A percentile compares a stretch with the other conserved stretches of the same genome.
phyloP scores from a whole-genome alignment of 2,888 invertebrate genomes.

The Andricus quercusramuli region DNA sequence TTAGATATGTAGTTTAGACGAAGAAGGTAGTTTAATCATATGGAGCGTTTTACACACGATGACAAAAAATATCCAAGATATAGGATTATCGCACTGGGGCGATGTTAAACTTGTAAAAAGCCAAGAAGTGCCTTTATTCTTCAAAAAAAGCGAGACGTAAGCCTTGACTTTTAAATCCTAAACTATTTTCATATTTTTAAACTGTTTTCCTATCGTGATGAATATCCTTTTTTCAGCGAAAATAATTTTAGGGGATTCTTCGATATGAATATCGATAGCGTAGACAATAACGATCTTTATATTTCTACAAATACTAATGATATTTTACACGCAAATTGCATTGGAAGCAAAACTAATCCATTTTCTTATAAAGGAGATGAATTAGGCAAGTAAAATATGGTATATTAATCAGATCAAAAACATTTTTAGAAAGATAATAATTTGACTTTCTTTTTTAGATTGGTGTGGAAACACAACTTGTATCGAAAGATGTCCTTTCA shows the following conservation, averaged over 20 bases:
- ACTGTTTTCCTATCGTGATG: constrained; percentile 34
- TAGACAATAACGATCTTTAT: constrained; percentile 78
- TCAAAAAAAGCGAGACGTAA: constrained; percentile 50
- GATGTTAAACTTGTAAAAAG: constrained; percentile 78
- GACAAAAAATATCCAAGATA: constrained; percentile 66
- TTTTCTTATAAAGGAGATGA: constrained; percentile 65
- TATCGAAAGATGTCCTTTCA: constrained; percentile 79
- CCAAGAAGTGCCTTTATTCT: constrained; percentile 72
- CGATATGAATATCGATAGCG: constrained; percentile 77
- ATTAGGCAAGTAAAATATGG: constrained; percentile 59
- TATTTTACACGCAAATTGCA: constrained; percentile 76
- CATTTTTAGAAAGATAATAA: constrained; percentile 8
- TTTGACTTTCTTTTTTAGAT: constrained; percentile 58
- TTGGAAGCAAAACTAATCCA: constrained; percentile 70
- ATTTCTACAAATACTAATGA: constrained; percentile 79
- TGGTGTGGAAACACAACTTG: constrained; percentile 76
- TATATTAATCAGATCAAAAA: constrained; percentile 2
- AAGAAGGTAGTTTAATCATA: constrained; percentile 78
- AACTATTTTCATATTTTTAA: constrained; percentile 16
- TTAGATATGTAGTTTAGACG: constrained; percentile 80
- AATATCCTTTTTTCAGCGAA: constrained; percentile 55
- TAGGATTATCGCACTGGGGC: constrained; percentile 77
- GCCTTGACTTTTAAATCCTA: constrained; percentile 37
- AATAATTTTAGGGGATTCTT: constrained; percentile 67
- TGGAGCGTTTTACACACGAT: constrained; percentile 79